Base-by-base conservation (phyloP, 2,888 invertebrate genomes). In the Hemithea aestivaria region DNA sequence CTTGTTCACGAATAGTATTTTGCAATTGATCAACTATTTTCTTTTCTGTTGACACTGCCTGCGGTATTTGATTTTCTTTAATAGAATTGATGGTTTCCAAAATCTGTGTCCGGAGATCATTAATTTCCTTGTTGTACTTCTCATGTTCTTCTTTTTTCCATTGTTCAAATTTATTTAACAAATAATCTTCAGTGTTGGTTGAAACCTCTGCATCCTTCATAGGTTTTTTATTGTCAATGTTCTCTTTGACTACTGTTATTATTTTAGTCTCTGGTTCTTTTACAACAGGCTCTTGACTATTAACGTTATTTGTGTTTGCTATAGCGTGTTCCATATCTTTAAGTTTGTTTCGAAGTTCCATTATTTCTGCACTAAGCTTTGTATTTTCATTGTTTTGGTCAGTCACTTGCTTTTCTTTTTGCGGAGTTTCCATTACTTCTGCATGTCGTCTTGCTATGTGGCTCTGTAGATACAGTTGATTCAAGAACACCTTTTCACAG, bases 401-500 rank as follows among this genome's bases (percentile, higher is more conserved):
- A 23, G 45, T 56, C 20, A 49, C 51, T 35, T 51, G 48, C 32
- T 50, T 53, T 45, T 81, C 77, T 51, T 64, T 78, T 55, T 81
- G 68, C 3, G 81, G 76, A 7, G 58, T 40, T 31, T 83, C 82
- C 23, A 56, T 38, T 7, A 66, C 36, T 42, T 72, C 67, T 3
- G 65, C 44, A 64, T 93, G 93, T 20, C 92, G 80, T 50, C 92
- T 83, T 45, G 83, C 76, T 27, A 91, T 72, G 57, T 93, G 93
- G 27, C 91, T 89, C 63, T 87, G 87, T 40, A 92, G 78, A 64
- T 90, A 92, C 38, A 90, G 84, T 56, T 91, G 89, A 45, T 91
- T 89, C 29, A 91, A 71, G 63, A 93, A 93, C 6, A 89, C 88
- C 73, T 93, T 93, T n/a, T 89, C 88, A 56, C 93, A 93, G 58